These are phyloP conservation scores for Ascidia mentula DNA, from an alignment of 23 tunicate genomes.

Conservation along the genomic window DNA sequence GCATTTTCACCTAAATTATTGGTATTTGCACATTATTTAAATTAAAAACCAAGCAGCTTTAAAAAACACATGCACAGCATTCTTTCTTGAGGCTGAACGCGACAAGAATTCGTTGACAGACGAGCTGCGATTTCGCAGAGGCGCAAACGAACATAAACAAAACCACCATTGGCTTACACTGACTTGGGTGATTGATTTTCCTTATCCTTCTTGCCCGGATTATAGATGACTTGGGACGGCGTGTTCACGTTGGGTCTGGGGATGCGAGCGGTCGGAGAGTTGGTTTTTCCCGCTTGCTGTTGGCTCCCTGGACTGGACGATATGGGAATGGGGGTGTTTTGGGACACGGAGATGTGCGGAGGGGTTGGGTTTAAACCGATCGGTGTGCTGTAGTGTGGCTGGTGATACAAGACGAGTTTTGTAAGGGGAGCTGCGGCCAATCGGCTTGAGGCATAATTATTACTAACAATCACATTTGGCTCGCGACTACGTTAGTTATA, in stretches of 20 bases:
- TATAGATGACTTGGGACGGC: slow-evolving; percentile 28
- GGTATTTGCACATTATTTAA: no score
- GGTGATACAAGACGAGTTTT: neutral
- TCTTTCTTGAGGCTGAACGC: no score
- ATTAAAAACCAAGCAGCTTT: no score
- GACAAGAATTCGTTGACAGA: neutral
- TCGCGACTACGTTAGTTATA: no score
- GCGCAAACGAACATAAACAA: neutral
- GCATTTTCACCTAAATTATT: no score
- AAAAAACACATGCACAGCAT: no score
- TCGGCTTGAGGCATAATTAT: no score
- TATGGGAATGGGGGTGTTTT: slow-evolving; percentile 45
- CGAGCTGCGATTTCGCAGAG: neutral
- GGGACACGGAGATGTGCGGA: slow-evolving; percentile 47
- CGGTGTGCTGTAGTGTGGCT: slow-evolving; percentile 96
- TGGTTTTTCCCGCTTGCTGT: slow-evolving; percentile 5
- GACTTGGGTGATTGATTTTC: slow-evolving; percentile 53
- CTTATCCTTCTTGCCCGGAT: slow-evolving; percentile 42
- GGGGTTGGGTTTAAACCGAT: slow-evolving; percentile 69
- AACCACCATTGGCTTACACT: neutral
- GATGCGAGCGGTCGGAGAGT: neutral
- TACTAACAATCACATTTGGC: no score
- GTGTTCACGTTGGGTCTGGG: slow-evolving; percentile 48
- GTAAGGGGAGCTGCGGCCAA: no score
- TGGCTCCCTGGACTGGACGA: slow-evolving; percentile 53